A percentile compares a stretch with the other conserved stretches of the same genome.
These are phyloP conservation scores for Hydropsyche tenuis DNA, from an alignment of 1,140 invertebrate genomes.

Conservation along the genomic window DNA sequence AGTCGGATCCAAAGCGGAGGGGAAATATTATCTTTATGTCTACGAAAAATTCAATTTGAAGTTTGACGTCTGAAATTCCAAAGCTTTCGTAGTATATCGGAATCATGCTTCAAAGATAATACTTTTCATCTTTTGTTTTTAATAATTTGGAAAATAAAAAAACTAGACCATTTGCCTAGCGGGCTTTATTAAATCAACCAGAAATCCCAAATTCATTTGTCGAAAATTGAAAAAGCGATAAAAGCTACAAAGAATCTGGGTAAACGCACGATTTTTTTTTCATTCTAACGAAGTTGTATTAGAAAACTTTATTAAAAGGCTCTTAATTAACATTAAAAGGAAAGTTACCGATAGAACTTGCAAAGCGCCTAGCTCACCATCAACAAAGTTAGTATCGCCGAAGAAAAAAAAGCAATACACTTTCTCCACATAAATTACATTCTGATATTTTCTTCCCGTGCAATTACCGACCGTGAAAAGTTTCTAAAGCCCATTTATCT, in stretches of 20 bases:
- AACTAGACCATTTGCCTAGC: background rate
- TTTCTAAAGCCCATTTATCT: background rate
- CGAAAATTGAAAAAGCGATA: no score
- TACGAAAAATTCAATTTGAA: slow-evolving; percentile 3
- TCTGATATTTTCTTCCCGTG: background rate
- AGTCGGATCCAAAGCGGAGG: background rate
- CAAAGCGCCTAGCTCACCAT: slow-evolving; percentile 18
- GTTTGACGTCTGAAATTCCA: background rate
- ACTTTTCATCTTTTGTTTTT: background rate
- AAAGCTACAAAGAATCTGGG: no score
- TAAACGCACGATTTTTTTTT: background rate
- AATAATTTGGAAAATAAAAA: background rate
- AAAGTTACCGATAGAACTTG: slow-evolving; percentile 22
- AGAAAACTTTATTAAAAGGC: slow-evolving; percentile 25
- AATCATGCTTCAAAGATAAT: no score
- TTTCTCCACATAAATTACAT: background rate
- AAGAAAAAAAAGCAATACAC: background rate
- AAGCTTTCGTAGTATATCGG: no score
- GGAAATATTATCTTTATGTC: slow-evolving; percentile 1
- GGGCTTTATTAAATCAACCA: background rate
- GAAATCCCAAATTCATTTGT: background rate
- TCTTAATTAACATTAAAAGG: slow-evolving; percentile 32
- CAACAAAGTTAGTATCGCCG: slow-evolving; percentile 1
- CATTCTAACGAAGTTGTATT: background rate
- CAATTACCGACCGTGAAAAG: background rate